These are phyloP conservation scores for Abramis brama DNA, from an alignment of 2,113 vertebrate genomes.

Conservation along the genomic window DNA sequence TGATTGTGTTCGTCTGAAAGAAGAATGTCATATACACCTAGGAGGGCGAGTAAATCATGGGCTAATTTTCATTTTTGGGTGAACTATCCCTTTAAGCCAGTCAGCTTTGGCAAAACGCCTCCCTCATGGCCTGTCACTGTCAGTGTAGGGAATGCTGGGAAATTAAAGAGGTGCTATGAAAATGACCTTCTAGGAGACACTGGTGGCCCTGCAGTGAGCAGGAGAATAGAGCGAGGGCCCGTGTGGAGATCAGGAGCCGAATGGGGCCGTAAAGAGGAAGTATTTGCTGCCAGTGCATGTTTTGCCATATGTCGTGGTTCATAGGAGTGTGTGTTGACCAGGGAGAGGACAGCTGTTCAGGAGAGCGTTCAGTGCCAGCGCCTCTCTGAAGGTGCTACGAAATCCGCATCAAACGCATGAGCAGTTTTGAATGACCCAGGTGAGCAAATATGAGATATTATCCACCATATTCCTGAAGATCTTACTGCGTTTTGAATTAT, in stretches of 20 bases:
- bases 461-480: too few species aligned
- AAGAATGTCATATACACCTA: too few species aligned
- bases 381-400: slow-evolving; percentile 21
- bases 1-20: too few species aligned
- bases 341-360: slow-evolving; percentile 70
- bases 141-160: slow-evolving; percentile 48
- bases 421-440: slow-evolving; percentile 27
- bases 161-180: slow-evolving; percentile 54
- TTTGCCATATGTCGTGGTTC: slow-evolving; percentile 70
- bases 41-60: too few species aligned
- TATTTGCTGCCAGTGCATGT: slow-evolving; percentile 77
- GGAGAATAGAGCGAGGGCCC: slow-evolving; percentile 22
- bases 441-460: slow-evolving; percentile 14
- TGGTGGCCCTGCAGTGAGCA: slow-evolving; percentile 36
- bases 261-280: slow-evolving; percentile 75
- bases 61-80: too few species aligned
- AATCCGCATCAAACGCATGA: slow-evolving; percentile 14
- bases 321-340: slow-evolving; percentile 52
- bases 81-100: not conserved
- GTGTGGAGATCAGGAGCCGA: slow-evolving; percentile 60
- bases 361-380: not conserved
- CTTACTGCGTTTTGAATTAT: too few species aligned
- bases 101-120: slow-evolving; percentile 21
- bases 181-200: slow-evolving; percentile 63
- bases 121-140: slow-evolving; percentile 31